phyloP scores from a whole-genome alignment of 2,113 vertebrate species.

The Melanerpes aurifrons region DNA sequence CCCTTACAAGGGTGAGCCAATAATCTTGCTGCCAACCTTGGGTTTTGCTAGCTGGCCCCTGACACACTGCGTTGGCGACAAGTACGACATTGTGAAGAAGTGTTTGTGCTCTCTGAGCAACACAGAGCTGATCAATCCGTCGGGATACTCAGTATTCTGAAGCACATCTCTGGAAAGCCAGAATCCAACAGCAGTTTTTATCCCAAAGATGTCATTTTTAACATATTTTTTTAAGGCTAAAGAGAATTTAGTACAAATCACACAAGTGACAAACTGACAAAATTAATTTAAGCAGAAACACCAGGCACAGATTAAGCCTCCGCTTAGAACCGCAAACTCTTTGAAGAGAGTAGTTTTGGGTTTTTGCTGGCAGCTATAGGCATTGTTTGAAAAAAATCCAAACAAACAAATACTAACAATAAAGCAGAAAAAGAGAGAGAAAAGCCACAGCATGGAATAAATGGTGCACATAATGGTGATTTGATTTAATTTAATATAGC shows the following conservation, averaged over 20 bases:
- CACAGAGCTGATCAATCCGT: not conserved
- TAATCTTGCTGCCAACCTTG: not conserved
- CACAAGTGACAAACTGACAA: not conserved
- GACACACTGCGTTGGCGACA: not conserved
- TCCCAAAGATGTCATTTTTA: not conserved
- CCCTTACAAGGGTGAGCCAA: not conserved
- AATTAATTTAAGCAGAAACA: constrained; percentile 49
- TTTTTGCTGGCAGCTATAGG: constrained; percentile 67
- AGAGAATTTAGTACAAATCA: not conserved
- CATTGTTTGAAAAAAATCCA: constrained; percentile 17
- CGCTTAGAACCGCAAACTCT: constrained; percentile 46
- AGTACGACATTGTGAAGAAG: not conserved
- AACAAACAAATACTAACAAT: not conserved
- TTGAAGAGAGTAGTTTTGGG: constrained; percentile 69
- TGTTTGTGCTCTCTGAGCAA: not conserved
- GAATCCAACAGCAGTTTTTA: not conserved
- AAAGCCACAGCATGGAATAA: constrained; percentile 6
- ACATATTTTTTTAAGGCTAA: not conserved
- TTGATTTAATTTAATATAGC: constrained; percentile 50
- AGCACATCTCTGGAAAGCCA: not conserved
- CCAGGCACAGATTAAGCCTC: constrained; percentile 23
- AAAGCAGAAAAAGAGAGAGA: not conserved
- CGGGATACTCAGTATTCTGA: not conserved
- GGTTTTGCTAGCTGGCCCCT: not conserved
- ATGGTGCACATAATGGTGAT: constrained; percentile 25